A percentile compares a stretch with the other conserved stretches of the same genome.
These are phyloP conservation scores for Morinoia aosen DNA, from an alignment of 2,888 invertebrate species.

Conservation along the genomic window DNA sequence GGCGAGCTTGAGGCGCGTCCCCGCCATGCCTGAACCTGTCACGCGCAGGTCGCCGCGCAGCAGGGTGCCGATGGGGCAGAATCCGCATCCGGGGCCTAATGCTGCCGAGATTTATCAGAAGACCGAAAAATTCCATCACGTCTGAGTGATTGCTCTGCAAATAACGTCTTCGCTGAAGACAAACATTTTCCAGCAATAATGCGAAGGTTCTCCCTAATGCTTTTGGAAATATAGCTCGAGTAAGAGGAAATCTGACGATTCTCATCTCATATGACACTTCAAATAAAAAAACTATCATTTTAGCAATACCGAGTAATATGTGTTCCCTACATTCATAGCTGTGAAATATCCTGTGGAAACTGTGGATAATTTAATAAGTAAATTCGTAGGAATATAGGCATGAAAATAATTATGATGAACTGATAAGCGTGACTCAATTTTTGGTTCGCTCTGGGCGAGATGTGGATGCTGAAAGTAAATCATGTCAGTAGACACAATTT, in stretches of 20 bases:
- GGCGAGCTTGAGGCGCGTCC: background rate
- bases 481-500: background rate
- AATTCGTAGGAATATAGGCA: no score
- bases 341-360: no score
- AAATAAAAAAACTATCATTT: no score
- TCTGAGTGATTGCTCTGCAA: constrained; percentile 26
- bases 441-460: background rate
- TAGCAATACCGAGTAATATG: no score
- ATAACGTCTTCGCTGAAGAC: background rate
- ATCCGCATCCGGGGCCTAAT: constrained; percentile 33
- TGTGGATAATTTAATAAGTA: no score
- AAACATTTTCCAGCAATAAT: background rate
- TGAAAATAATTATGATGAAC: no score
- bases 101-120: constrained; percentile 8
- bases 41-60: background rate
- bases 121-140: background rate
- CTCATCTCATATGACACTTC: no score
- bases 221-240: no score
- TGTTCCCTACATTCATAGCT: no score
- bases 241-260: no score
- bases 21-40: constrained; percentile 24
- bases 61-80: constrained; percentile 20
- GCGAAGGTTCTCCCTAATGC: background rate
- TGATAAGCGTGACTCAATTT: background rate
- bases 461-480: background rate